A percentile compares a stretch with the other conserved stretches of the same genome.
Conservation (phyloP, 1,140 invertebrate species). For the Drosophila lini region DNA sequence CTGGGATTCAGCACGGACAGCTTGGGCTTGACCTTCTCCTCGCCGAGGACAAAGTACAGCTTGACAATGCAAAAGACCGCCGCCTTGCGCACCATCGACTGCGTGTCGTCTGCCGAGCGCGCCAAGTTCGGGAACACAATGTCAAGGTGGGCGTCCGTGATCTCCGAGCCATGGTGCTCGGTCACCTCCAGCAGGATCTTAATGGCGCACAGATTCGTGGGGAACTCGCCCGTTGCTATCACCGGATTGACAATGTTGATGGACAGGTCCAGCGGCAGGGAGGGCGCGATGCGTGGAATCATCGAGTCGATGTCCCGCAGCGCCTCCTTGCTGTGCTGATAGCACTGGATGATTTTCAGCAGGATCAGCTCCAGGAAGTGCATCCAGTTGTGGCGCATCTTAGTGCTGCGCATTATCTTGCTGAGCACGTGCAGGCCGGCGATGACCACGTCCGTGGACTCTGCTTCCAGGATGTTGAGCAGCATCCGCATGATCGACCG, state of each 20-base stretch:
- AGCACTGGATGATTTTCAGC: constrained; percentile 93
- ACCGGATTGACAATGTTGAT: constrained; percentile 89
- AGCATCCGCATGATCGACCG: constrained; percentile 90
- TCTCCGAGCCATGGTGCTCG: constrained; percentile 88
- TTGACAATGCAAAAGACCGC: constrained; percentile 98
- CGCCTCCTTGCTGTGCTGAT: constrained; percentile 91
- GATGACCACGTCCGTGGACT: constrained; percentile 89
- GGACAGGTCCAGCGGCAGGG: constrained; percentile 89
- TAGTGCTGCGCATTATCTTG: constrained; percentile 91
- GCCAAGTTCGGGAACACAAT: constrained; percentile 95
- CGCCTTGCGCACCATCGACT: constrained; percentile 96
- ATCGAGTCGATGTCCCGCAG: constrained; percentile 86
- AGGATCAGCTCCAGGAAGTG: constrained; percentile 95
- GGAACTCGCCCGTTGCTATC: constrained; percentile 93
- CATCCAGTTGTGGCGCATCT: constrained; percentile 91
- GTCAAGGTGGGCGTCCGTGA: constrained; percentile 90
- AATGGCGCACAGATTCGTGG: constrained; percentile 94
- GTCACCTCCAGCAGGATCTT: constrained; percentile 96
- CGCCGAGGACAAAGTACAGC: constrained; percentile 93
- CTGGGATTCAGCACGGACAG: constrained; percentile 91
- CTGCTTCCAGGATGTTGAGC: constrained; percentile 89
- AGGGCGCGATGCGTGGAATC: constrained; percentile 89
- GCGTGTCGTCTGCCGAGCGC: constrained; percentile 93
- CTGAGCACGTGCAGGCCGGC: constrained; percentile 91
- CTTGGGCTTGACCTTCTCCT: constrained; percentile 92